A percentile compares a stretch with the other conserved stretches of the same genome.
phyloP scores from a whole-genome alignment of 2,797 vertebrate genomes.

The Poecilia wingei region DNA sequence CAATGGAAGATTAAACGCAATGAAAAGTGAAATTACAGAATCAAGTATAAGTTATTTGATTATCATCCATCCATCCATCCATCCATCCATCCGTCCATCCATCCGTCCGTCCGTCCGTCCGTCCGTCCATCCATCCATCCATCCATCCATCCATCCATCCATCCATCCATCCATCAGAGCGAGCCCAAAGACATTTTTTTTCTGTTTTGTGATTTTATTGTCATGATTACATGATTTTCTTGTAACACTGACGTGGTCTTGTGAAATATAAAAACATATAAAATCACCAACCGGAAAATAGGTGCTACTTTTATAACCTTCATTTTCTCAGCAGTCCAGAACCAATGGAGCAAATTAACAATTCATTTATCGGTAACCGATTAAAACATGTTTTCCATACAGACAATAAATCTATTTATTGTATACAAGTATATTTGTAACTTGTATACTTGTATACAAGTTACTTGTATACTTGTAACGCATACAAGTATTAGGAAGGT shows the following conservation, averaged over 20 bases:
- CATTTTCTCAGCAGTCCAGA: constrained; percentile 46
- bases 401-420: constrained; percentile 9
- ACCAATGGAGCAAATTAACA: constrained; percentile 30
- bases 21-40: not conserved
- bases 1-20: not conserved
- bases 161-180: not conserved
- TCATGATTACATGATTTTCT: constrained; percentile 56
- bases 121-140: not conserved
- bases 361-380: not conserved
- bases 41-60: not conserved
- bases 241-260: constrained; percentile 57
- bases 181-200: not conserved
- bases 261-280: constrained; percentile 35
- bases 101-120: not conserved
- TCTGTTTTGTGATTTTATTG: constrained; percentile 66
- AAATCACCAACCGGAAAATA: constrained; percentile 25
- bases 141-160: not conserved
- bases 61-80: not conserved
- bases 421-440: too few species aligned
- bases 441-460: too few species aligned
- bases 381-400: constrained; percentile 12
- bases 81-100: not conserved
- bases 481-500: constrained; percentile 33
- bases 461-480: constrained; percentile 10
- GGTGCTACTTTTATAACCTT: constrained; percentile 2